Percentiles rank a stretch among this genome's conserved stretches.
Conservation (phyloP, 2,797 vertebrate species). For the Menidia menidia region DNA sequence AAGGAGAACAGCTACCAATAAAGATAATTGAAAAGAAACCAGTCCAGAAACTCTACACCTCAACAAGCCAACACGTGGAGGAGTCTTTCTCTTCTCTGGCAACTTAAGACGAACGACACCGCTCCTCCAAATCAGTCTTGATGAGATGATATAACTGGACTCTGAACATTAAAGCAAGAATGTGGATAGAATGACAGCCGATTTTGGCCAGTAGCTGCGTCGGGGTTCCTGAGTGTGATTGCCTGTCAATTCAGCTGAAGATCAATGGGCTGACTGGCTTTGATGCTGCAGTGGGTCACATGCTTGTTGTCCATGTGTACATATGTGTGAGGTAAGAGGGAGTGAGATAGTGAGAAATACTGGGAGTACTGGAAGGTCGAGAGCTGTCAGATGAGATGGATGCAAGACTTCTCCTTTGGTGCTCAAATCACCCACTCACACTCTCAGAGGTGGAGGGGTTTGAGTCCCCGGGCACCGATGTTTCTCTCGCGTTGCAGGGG, state of each 20-base stretch:
- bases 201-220: constrained; percentile 59
- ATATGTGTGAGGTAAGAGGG: constrained; percentile 64
- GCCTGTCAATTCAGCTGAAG: constrained; percentile 64
- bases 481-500: constrained; percentile 41
- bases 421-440: constrained; percentile 58
- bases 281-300: constrained; percentile 72
- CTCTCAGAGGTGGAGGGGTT: constrained; percentile 54
- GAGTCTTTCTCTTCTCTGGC: constrained; percentile 25
- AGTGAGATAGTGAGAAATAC: constrained; percentile 79
- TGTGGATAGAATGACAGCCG: constrained; percentile 60
- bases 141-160: constrained; percentile 42
- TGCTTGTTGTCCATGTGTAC: constrained; percentile 54
- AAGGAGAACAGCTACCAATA: neutral
- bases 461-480: constrained; percentile 59
- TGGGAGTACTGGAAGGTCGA: constrained; percentile 78
- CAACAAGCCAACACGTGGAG: constrained; percentile 12
- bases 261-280: constrained; percentile 72
- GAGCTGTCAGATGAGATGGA: constrained; percentile 79
- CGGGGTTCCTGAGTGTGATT: constrained; percentile 60
- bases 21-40: constrained; percentile 22
- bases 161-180: constrained; percentile 64
- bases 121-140: constrained; percentile 27
- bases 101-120: constrained; percentile 36
- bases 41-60: constrained; percentile 8
- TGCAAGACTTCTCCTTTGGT: constrained; percentile 75